Conservation (phyloP, 2,888 invertebrate species). For the Caenorhabditis auriculariae region DNA sequence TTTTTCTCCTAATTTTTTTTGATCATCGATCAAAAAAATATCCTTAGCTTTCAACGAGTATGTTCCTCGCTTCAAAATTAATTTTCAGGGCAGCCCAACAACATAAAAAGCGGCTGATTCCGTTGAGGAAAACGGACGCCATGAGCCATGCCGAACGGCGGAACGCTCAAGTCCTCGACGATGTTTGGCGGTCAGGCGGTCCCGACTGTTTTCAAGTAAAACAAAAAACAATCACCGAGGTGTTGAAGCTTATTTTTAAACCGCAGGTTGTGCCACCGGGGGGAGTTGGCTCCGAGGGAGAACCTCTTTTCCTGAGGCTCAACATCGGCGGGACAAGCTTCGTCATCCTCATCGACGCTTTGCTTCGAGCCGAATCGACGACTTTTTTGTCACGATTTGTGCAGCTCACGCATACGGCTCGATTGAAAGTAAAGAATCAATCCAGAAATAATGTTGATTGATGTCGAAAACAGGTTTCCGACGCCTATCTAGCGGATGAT, state of each 20-base stretch:
- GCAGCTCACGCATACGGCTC: slow-evolving; percentile 55
- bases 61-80: no score
- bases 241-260: no score
- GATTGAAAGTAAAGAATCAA: slow-evolving; percentile 46
- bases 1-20: not conserved
- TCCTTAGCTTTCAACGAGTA: no score
- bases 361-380: slow-evolving; percentile 55
- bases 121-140: slow-evolving; percentile 61
- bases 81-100: slow-evolving; percentile 58
- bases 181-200: slow-evolving; percentile 51
- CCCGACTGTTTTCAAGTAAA: slow-evolving; percentile 49
- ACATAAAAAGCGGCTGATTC: slow-evolving; percentile 62
- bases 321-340: slow-evolving; percentile 61
- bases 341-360: slow-evolving; percentile 54
- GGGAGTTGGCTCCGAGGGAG: slow-evolving; percentile 35
- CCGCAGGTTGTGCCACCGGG: slow-evolving; percentile 37
- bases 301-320: slow-evolving; percentile 52
- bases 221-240: no score
- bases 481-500: slow-evolving; percentile 58
- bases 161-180: slow-evolving; percentile 53
- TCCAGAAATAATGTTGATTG: not conserved
- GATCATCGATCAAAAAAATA: not conserved
- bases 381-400: slow-evolving; percentile 60
- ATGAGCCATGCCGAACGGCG: slow-evolving; percentile 58
- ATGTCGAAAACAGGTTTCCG: slow-evolving; percentile 46